Evolutionary conservation across 2,797 vertebrate genomes (phyloP).

Genomic region (Lacerta viridis): DNA sequence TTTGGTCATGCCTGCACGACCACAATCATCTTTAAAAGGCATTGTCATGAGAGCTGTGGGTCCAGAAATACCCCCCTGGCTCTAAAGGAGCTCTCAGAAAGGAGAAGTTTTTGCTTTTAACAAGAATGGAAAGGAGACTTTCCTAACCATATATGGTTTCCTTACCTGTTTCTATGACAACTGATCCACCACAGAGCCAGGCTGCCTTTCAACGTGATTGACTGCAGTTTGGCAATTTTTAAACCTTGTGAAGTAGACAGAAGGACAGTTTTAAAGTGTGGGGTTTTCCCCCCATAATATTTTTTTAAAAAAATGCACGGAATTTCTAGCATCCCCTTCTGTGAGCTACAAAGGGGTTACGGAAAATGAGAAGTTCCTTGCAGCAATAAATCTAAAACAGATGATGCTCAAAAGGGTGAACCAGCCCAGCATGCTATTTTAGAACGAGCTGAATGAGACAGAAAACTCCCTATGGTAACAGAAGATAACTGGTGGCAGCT

Average conservation of each 20-base stretch:
- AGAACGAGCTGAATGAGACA: background rate
- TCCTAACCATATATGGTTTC: background rate
- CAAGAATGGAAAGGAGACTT: conserved; percentile 43
- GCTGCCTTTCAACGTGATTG: conserved; percentile 25
- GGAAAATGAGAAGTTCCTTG: conserved; percentile 16
- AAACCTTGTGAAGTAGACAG: conserved; percentile 63
- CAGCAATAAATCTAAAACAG: conserved; percentile 24
- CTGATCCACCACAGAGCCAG: conserved; percentile 31
- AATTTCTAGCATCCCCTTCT: conserved; percentile 43
- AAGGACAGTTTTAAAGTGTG: conserved; percentile 27
- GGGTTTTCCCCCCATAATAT: background rate
- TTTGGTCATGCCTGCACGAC: background rate
- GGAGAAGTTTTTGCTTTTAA: conserved; percentile 54
- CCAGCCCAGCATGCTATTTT: conserved; percentile 32
- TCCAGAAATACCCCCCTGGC: background rate
- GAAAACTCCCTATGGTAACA: conserved; percentile 38
- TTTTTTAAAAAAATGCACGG: background rate
- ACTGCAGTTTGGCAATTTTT: conserved; percentile 48
- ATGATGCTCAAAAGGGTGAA: conserved; percentile 27
- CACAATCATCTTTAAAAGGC: background rate
- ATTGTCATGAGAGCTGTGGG: background rate
- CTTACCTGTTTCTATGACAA: conserved; percentile 66
- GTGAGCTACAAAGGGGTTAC: background rate
- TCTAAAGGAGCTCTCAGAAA: conserved; percentile 33
- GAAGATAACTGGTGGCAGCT: conserved; percentile 27